Evolutionary conservation across 2,797 vertebrate species (phyloP).

Genomic region (Pitangus sulphuratus): DNA sequence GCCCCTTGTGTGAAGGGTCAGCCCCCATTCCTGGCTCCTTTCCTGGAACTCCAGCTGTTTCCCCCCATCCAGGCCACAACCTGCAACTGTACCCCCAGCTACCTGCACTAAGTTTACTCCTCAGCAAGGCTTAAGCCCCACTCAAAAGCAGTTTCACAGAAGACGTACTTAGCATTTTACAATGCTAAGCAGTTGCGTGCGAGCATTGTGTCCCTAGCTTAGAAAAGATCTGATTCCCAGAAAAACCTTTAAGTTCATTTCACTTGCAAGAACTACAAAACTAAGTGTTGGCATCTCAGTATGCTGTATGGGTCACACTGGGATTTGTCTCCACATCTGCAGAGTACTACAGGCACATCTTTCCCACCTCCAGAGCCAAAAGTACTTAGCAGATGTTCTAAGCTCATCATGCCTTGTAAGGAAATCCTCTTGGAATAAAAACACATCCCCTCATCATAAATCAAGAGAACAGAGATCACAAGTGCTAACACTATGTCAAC

Average conservation of each 20-base stretch:
- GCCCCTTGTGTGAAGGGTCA: neutral
- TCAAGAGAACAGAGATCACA: neutral
- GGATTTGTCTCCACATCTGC: neutral
- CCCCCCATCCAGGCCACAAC: neutral
- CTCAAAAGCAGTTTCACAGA: neutral
- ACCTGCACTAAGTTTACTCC: neutral
- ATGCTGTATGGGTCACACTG: neutral
- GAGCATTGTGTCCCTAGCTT: neutral
- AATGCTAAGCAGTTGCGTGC: neutral
- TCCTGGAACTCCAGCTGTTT: neutral
- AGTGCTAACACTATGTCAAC: neutral
- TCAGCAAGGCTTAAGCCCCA: neutral
- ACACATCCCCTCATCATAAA: neutral
- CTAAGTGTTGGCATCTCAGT: neutral
- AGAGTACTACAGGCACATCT: rapidly evolving
- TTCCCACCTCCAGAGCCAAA: neutral
- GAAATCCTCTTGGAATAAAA: neutral
- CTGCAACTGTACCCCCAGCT: neutral
- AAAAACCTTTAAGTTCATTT: neutral
- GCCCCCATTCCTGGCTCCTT: rapidly evolving
- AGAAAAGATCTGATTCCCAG: neutral
- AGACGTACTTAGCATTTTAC: neutral
- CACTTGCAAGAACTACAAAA: neutral
- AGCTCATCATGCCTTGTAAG: neutral
- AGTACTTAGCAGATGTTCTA: neutral